A percentile compares a stretch with the other conserved stretches of the same genome.
These are phyloP conservation scores for Bubo bubo DNA, from an alignment of 2,113 vertebrate species.

Conservation along the genomic window DNA sequence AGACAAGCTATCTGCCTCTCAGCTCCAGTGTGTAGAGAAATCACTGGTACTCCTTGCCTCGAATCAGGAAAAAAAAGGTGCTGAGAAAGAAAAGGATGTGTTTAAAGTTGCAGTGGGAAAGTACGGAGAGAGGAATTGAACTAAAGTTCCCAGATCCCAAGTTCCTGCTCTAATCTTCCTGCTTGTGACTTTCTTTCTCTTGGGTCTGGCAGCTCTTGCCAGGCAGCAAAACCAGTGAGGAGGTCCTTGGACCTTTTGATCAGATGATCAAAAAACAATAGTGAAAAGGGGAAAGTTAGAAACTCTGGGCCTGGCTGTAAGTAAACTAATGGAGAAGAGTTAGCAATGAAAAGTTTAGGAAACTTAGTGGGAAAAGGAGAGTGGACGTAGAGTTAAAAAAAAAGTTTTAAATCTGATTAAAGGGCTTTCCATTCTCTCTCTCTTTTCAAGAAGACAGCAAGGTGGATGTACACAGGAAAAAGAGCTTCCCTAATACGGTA, in stretches of 20 bases:
- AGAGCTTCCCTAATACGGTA: background rate
- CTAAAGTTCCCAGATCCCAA: background rate
- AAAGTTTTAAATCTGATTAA: background rate
- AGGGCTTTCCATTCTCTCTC: background rate
- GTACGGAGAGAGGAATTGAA: background rate
- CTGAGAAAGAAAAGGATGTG: background rate
- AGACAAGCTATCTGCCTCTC: background rate
- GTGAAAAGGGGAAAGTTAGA: background rate
- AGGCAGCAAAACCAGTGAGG: background rate
- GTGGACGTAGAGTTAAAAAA: background rate
- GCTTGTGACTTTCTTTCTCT: background rate
- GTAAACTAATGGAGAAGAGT: background rate
- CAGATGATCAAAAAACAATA: background rate
- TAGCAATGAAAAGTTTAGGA: background rate
- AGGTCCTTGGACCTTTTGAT: background rate
- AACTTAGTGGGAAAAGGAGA: background rate
- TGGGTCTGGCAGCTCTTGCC: background rate
- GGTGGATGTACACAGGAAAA: background rate
- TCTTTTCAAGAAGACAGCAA: background rate
- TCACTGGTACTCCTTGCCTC: background rate
- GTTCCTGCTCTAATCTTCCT: background rate
- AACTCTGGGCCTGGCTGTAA: background rate
- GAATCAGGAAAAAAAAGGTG: background rate
- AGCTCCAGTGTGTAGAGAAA: background rate
- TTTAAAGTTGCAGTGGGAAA: background rate